These are phyloP conservation scores for Phataginus tetradactyla DNA, from an alignment of 2,797 vertebrate genomes.

Conservation along the genomic window DNA sequence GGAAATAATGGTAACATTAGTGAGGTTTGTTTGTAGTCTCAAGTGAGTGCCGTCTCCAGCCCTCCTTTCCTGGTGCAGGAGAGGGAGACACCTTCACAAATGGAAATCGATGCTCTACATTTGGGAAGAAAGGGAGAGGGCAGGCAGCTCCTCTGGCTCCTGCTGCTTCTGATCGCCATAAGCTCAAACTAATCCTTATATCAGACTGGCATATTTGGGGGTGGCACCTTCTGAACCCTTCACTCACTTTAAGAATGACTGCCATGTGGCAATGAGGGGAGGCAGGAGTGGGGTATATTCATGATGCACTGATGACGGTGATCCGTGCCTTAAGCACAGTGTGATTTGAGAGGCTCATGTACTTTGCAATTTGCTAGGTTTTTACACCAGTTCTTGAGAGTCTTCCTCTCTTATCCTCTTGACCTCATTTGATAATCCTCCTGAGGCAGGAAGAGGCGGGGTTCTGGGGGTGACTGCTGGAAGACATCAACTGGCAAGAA, in stretches of 20 bases:
- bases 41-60: neutral
- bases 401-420: neutral
- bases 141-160: neutral
- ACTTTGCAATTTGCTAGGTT: neutral
- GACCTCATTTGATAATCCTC: neutral
- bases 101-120: neutral
- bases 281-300: fast-evolving
- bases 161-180: neutral
- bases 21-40: neutral
- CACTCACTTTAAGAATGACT: neutral
- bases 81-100: neutral
- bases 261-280: neutral
- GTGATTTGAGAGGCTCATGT: neutral
- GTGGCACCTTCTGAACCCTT: neutral
- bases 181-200: neutral
- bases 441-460: neutral
- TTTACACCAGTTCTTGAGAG: neutral
- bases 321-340: neutral
- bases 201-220: neutral
- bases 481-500: neutral
- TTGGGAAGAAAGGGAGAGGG: neutral
- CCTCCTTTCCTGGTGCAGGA: neutral
- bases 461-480: neutral
- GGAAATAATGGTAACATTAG: neutral
- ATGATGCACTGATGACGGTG: neutral